These are phyloP conservation scores for Zaprionus nigranus DNA, from an alignment of 1,140 invertebrate genomes.

Conservation along the genomic window DNA sequence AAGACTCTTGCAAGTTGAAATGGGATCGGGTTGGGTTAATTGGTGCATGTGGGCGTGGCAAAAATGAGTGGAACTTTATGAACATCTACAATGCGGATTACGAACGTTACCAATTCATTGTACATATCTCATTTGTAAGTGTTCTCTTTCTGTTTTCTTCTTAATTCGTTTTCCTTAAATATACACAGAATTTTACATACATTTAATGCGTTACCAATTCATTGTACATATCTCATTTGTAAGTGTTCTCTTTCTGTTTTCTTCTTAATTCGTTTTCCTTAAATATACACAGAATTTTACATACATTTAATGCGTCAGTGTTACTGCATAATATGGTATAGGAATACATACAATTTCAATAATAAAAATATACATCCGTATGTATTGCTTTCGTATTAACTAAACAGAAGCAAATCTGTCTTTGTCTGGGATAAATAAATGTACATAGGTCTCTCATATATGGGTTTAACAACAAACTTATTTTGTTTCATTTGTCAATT, in stretches of 20 bases:
- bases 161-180: conserved; percentile 20
- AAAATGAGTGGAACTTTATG: conserved; percentile 19
- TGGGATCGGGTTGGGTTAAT: neutral
- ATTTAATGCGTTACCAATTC: conserved; percentile 47
- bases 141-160: conserved; percentile 10
- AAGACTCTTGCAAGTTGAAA: conserved; percentile 5
- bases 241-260: conserved; percentile 10
- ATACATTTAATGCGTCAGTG: conserved; percentile 42
- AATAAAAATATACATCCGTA: conserved; percentile 23
- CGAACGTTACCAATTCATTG: conserved; percentile 36
- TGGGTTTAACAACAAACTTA: conserved; percentile 28
- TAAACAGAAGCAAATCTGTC: conserved; percentile 32
- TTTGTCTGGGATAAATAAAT: conserved; percentile 19
- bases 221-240: conserved; percentile 52
- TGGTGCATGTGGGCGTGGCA: conserved; percentile 8
- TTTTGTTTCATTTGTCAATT: conserved; percentile 13
- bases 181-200: conserved; percentile 42
- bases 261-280: conserved; percentile 10
- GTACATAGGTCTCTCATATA: conserved; percentile 21
- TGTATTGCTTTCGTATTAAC: conserved; percentile 39
- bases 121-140: conserved; percentile 52
- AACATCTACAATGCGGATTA: conserved; percentile 24
- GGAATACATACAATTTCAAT: conserved; percentile 33
- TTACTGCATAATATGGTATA: conserved; percentile 29
- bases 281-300: conserved; percentile 40